A percentile compares a stretch with the other conserved stretches of the same genome.
Evolutionary conservation across 2,888 invertebrate species (phyloP).

Genomic region (Altica lythri): DNA sequence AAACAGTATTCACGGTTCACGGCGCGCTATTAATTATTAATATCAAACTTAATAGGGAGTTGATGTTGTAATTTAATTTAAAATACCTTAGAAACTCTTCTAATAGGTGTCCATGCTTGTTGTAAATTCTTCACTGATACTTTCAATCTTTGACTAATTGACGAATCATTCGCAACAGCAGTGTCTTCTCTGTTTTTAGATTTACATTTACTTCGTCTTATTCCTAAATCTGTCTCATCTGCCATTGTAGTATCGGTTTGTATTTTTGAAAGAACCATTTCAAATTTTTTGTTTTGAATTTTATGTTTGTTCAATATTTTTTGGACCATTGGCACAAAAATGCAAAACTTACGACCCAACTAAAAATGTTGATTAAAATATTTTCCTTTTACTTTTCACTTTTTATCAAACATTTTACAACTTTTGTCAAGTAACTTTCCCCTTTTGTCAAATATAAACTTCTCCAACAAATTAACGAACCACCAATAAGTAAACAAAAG

Average conservation of each 20-base stretch:
- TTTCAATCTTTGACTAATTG: slow-evolving; percentile 78
- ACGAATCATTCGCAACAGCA: slow-evolving; percentile 68
- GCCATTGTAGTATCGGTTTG: slow-evolving; percentile 74
- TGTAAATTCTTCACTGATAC: slow-evolving; percentile 85
- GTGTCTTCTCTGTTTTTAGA: slow-evolving; percentile 71
- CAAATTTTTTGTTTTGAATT: slow-evolving; percentile 79
- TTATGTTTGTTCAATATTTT: slow-evolving; percentile 80
- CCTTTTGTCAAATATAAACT: no score
- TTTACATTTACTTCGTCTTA: slow-evolving; percentile 59
- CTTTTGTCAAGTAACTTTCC: no score
- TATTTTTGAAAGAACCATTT: slow-evolving; percentile 74
- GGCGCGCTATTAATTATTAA: no score
- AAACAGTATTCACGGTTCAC: no score
- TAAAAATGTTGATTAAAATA: no score
- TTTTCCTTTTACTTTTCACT: no score
- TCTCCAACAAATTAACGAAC: no score
- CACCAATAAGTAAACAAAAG: no score
- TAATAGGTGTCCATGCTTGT: slow-evolving; percentile 88
- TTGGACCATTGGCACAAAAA: slow-evolving; percentile 91
- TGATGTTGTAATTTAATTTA: neutral
- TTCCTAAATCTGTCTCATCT: slow-evolving; percentile 74
- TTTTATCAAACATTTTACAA: no score
- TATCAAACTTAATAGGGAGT: no score
- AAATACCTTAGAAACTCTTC: slow-evolving; percentile 79
- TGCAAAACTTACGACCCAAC: slow-evolving; percentile 85